Evolutionary conservation across 2,113 vertebrate species (phyloP).

Genomic region (Oostethus manadensis): DNA sequence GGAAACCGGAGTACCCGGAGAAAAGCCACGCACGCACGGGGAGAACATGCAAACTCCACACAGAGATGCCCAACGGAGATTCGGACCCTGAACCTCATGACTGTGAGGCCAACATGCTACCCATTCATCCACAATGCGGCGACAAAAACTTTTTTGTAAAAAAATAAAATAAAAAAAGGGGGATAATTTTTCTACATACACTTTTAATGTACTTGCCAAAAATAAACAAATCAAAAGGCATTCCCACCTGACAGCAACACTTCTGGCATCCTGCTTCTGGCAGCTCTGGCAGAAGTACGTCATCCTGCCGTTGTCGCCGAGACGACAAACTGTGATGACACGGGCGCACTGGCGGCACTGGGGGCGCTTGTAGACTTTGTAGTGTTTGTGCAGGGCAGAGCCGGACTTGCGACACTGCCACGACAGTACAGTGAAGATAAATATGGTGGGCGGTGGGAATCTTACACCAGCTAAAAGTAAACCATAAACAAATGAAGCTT

Average conservation of each 20-base stretch:
- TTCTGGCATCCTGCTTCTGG: constrained; percentile 76
- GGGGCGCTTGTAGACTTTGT: constrained; percentile 82
- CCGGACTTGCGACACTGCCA: constrained; percentile 80
- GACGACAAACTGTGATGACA: constrained; percentile 81
- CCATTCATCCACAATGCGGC: too few species aligned
- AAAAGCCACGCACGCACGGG: too few species aligned
- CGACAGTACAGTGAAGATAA: not conserved
- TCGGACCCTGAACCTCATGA: too few species aligned
- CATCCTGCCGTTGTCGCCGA: constrained; percentile 85
- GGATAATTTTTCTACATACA: too few species aligned
- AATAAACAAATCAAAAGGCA: too few species aligned
- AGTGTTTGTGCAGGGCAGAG: constrained; percentile 79
- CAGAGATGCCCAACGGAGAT: too few species aligned
- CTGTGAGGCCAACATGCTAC: too few species aligned
- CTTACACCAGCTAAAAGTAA: not conserved
- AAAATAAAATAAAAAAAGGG: too few species aligned
- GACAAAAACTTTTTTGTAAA: too few species aligned
- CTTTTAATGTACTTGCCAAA: too few species aligned
- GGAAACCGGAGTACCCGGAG: too few species aligned
- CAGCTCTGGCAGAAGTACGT: constrained; percentile 88
- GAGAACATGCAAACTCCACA: too few species aligned
- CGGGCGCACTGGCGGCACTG: constrained; percentile 74
- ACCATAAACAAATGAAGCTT: not conserved
- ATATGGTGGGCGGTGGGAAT: not conserved
- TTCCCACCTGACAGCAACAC: constrained; percentile 73